Base-by-base conservation (phyloP, 2,113 vertebrate genomes). In the Sula dactylatra region DNA sequence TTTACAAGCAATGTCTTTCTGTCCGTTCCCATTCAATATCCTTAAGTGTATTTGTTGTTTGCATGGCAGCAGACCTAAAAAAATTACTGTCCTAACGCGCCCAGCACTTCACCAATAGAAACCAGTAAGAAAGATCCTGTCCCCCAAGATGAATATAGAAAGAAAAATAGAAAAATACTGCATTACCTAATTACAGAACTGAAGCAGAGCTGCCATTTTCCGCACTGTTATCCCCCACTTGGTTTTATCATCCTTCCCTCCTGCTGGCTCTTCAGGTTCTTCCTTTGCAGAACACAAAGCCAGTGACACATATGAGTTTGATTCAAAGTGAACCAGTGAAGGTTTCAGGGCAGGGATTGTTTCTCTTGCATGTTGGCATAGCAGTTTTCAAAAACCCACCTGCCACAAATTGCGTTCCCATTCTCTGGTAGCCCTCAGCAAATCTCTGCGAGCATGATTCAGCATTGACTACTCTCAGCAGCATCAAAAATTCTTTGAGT, bases 401-500 rank as follows among this genome's bases (percentile, higher is more conserved):
- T 94, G 71, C 79, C 45, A 49, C 11, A 49, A 86, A 92, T 36
- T 26, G 16, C 2, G 5, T 81, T 61, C 72, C 67, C 66, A 45
- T 86, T 74, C 71, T 79, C 10, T 16, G 72, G 49, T 84, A 77
- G 85, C 84, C 91, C 65, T 91, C 59, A 92, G 82, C 82, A 91
- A 82, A 84, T 54, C 49, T 93, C 61, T 77, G 34, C 4, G 12
- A 93, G 62, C 86, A 50, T 94, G 92, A 97, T 90, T 97, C 90
- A 95, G 87, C 89, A 65, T 21, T 45, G 32, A 90, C 36, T 96
- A 20, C 91, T 91, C 92, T 83, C 84, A 91, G 81, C 52, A 93
- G 67, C 96, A 90, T 96, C 62, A 96, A 94, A 88, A 86, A 94
- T 92, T 84, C 87, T 93, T 70, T 69, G 78, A 71, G 76, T 54